Conservation (phyloP, 1,140 invertebrate species). For the Zaprionus ghesquierei region DNA sequence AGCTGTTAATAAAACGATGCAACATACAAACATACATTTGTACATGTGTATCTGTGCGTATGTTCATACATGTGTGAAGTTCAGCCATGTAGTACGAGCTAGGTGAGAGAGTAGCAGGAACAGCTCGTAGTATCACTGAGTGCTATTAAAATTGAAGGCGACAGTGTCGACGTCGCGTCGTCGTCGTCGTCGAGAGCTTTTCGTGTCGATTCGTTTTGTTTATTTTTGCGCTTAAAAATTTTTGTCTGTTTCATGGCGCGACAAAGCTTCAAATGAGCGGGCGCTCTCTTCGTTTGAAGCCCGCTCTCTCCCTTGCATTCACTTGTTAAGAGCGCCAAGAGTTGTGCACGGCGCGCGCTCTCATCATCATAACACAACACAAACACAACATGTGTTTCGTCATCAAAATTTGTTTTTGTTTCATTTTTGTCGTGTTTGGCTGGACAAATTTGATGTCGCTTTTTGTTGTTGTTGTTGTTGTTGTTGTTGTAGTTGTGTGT, state of each 20-base stretch:
- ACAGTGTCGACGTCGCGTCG: constrained; percentile 50
- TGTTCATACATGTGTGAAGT: background rate
- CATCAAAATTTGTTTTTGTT: constrained; percentile 70
- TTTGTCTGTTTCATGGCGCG: constrained; percentile 38
- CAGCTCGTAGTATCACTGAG: constrained; percentile 47
- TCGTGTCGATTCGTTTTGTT: constrained; percentile 51
- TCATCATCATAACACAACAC: constrained; percentile 15
- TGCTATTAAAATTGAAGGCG: constrained; percentile 76
- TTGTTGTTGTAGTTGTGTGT: background rate
- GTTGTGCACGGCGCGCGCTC: background rate
- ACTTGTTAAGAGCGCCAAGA: background rate
- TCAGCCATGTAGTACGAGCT: background rate
- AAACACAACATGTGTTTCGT: constrained; percentile 80
- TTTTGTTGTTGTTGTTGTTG: constrained; percentile 17
- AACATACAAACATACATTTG: constrained; percentile 4
- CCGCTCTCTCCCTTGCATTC: background rate
- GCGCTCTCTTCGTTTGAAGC: background rate
- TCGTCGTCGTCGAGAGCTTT: constrained; percentile 56
- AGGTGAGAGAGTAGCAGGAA: constrained; percentile 29
- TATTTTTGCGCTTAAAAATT: constrained; percentile 69
- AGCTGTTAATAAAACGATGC: constrained; percentile 45
- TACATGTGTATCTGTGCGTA: background rate
- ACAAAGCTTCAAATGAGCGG: constrained; percentile 64
- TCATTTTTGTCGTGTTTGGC: constrained; percentile 51
- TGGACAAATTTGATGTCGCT: constrained; percentile 32